These are phyloP conservation scores for Coilia nasus DNA, from an alignment of 2,797 vertebrate genomes.

Conservation along the genomic window DNA sequence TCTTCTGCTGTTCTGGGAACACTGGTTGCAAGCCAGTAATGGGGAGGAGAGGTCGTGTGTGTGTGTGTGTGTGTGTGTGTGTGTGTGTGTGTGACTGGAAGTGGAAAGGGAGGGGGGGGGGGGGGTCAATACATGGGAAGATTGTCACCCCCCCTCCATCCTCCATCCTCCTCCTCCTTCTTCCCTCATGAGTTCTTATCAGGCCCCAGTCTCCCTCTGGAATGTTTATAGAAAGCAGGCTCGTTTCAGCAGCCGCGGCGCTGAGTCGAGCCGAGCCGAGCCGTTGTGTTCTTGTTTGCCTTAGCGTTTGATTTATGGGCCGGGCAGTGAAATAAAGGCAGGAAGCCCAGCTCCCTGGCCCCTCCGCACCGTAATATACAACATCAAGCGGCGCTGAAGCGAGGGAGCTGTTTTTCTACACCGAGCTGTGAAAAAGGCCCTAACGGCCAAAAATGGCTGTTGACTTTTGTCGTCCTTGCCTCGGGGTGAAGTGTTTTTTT, in stretches of 20 bases:
- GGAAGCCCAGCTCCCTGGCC: constrained; percentile 60
- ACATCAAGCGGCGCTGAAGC: constrained; percentile 34
- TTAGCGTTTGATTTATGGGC: constrained; percentile 70
- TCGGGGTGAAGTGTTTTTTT: background rate
- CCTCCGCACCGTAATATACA: constrained; percentile 39
- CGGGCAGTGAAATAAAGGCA: constrained; percentile 63
- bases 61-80: background rate
- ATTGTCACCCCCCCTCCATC: background rate
- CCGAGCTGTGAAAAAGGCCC: constrained; percentile 33
- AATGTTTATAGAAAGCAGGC: constrained; percentile 74
- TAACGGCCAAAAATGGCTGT: background rate
- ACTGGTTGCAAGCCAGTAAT: constrained; percentile 46
- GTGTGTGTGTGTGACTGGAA: background rate
- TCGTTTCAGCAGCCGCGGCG: constrained; percentile 64
- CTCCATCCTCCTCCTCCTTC: background rate
- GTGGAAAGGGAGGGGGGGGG: constrained; percentile 36
- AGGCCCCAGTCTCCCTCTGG: constrained; percentile 61
- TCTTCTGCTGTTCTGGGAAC: constrained; percentile 43
- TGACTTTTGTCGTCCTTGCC: background rate
- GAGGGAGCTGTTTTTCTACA: constrained; percentile 41
- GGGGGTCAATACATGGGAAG: constrained; percentile 35
- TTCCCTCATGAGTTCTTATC: constrained; percentile 59
- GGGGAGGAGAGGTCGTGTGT: constrained; percentile 16
- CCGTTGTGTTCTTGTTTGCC: constrained; percentile 68
- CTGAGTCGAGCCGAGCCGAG: constrained; percentile 45